Evolutionary conservation across 2,113 vertebrate genomes (phyloP), one percentile per base, ranked within the genome.

Genomic region (Podocnemis expansa): DNA sequence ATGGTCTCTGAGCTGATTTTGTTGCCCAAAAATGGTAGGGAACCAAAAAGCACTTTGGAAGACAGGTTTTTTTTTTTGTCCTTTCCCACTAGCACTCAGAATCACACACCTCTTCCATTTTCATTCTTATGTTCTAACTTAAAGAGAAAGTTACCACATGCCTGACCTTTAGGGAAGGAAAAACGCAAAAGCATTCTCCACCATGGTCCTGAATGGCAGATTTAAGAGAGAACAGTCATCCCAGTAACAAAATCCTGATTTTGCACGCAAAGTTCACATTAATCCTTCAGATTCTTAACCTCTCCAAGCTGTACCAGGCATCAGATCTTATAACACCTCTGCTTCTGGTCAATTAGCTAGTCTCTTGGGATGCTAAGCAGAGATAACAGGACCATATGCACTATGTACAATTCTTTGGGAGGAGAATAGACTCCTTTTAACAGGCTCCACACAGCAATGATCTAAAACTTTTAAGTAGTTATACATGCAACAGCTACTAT

Each of bases 151-250:
- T 89, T 94, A 91, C 93, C 90, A 96, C 95, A 96, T 95, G 96
- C 92, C 92, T 90, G 85, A 96, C 79, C 76, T 94, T 96, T 87
- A 94, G 88, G 94, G 96, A 95, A 95, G 94, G 96, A 97, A 97
- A 86, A 89, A 52, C 17, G 34, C 22, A 51, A 47, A 84, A 17
- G 34, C 82, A 84, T 84, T 73, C 93, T 93, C 94, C 87, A 83
- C 93, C 96, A 94, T 85, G 93, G 91, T 80, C 96, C 89, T 94
- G 96, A 88, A 92, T 75, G 81, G 96, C 82, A 92, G 91, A 89
- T 97, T 94, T 52, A 90, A 96, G 93, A 95, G 78, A 34, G 76
- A 94, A 89, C 83, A 89, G 88, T 52, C 49, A 4, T n/a, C 49
- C 31, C 87, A 93, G 12, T 67, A 97, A 96, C 88, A 90, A 86